Evolutionary conservation across 2,113 vertebrate genomes (phyloP).

Genomic region (Tapirus terrestris): DNA sequence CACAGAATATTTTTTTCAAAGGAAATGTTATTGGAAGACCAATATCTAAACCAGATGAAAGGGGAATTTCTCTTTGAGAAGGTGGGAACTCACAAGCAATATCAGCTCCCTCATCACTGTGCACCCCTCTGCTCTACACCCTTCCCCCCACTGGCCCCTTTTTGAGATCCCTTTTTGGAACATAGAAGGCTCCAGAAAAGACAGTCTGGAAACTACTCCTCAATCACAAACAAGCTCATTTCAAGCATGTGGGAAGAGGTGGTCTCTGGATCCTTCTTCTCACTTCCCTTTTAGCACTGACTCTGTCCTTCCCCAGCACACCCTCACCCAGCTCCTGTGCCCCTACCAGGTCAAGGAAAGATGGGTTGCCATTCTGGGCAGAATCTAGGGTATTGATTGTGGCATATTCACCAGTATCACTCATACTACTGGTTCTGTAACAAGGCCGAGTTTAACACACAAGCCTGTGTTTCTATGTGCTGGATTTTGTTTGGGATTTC

Average conservation of each 20-base stretch:
- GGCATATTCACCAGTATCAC: background rate
- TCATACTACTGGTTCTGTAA: background rate
- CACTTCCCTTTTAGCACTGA: background rate
- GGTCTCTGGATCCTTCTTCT: background rate
- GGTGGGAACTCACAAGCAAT: background rate
- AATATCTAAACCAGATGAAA: background rate
- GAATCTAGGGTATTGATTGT: background rate
- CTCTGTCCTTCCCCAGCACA: rapidly evolving
- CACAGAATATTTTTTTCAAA: background rate
- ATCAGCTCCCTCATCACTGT: background rate
- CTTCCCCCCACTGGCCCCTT: too few species aligned
- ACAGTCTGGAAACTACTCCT: background rate
- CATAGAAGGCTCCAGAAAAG: background rate
- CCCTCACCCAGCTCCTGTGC: background rate
- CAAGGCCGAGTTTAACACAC: background rate
- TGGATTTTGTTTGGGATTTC: background rate
- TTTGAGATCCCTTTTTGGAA: background rate
- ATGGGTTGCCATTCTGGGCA: background rate
- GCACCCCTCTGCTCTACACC: background rate
- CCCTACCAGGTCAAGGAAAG: background rate
- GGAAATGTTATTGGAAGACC: background rate
- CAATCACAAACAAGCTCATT: background rate
- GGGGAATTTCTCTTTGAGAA: background rate
- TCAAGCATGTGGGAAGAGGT: background rate
- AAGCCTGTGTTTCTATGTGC: background rate